Base-by-base conservation (phyloP, 2,113 vertebrate genomes). In the Sebastes schlegelii region DNA sequence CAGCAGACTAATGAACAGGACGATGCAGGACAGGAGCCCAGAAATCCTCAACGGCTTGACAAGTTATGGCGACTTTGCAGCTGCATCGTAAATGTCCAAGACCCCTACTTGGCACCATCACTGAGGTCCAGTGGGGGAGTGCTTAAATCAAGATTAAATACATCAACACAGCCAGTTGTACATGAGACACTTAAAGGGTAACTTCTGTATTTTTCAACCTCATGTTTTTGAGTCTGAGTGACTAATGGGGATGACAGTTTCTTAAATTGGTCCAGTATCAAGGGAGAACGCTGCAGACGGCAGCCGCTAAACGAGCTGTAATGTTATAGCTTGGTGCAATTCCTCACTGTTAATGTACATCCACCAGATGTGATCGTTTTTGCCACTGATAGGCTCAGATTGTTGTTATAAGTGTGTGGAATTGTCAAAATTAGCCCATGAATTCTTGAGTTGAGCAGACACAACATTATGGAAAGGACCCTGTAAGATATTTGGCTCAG, bases 1-100 rank as follows among this genome's bases (percentile, higher is more conserved):
- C 82, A 83, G 84, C 66, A 55, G 73, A 78, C 89, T 89, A 90
- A 92, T 86, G 81, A 92, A 83, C 73, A 86, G 77, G 23, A 26
- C 48, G 46, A 67, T 1, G 34, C 3, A 84, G 60, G 77, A 79
- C 49, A 85, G 69, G 11, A 82, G 54, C 79, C 74, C 74, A 48
- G 58, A 64, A 79, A 71, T 55, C 79, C 60, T 52, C 62, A 60
- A 45, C 16, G 26, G 68, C 66, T 60, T 86, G 88, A 92, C 83
- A 84, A 82, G 80, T 85, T 55, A 57, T 77, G 71, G 40, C 54
- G 84, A 86, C 85, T 86, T 72, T 86, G 46, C 82, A 85, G 40
- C 21, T 51, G 63, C 14, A 77, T 61, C 1, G n/a, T 23, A 57
- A 74, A 71, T 74, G 80, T 79, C 80, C 78, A 63, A 63, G 52